Evolutionary conservation across 2,888 invertebrate species (phyloP).

Genomic region (Ceramica pisi): DNA sequence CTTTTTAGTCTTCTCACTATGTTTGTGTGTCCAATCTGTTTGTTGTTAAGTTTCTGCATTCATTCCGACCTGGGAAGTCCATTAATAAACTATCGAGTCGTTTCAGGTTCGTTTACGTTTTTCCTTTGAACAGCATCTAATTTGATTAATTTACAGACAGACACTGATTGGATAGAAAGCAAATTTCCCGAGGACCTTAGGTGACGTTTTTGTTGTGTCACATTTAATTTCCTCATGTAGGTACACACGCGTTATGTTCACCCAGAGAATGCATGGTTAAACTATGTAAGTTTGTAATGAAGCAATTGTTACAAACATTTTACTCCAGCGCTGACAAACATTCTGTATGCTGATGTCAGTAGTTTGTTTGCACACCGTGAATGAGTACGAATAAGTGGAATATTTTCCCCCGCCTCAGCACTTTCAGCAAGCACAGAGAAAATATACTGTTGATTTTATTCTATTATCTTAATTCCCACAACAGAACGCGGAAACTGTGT

Average conservation of each 20-base stretch:
- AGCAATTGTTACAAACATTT: not conserved
- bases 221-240: not conserved
- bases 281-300: not conserved
- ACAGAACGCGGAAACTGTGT: no score
- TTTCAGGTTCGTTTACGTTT: constrained; percentile 29
- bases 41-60: constrained; percentile 21
- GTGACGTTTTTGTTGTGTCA: not conserved
- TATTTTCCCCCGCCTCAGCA: no score
- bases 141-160: constrained; percentile 30
- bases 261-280: not conserved
- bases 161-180: constrained; percentile 12
- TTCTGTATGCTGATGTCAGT: no score
- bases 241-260: not conserved
- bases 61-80: constrained; percentile 10
- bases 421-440: no score
- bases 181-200: not conserved
- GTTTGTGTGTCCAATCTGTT: constrained; percentile 25
- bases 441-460: no score
- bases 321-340: not conserved
- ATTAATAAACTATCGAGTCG: constrained; percentile 33
- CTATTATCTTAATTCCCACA: no score
- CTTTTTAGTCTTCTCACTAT: no score
- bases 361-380: no score
- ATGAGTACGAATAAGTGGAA: no score
- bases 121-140: constrained; percentile 23